Evolutionary conservation across 2,113 vertebrate species (phyloP), one percentile per base, ranked within the genome.

Genomic region (Tragelaphus scriptus): DNA sequence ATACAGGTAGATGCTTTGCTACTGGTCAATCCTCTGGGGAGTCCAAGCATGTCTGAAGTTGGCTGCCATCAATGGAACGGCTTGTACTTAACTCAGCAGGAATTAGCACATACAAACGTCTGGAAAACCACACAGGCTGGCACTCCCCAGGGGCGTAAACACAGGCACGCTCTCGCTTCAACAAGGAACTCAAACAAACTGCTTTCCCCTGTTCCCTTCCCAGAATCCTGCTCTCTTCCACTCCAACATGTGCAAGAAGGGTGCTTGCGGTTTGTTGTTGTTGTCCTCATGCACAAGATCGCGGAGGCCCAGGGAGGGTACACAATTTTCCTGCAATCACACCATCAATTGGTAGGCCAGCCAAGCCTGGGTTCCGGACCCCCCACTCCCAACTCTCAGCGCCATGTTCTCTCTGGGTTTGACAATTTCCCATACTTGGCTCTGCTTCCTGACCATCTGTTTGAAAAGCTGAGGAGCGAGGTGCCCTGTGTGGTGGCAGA

Each of bases 401-500:
- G 7, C 93, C n/a, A 3, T 2, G 47, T 16, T 91, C 65, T 65
- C 59, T 28, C 88, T 28, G 32, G 1, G 32, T 53, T 8, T 86
- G 75, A 61, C 49, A 4, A 1, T 30, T 71, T 58, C 86, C 86
- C 89, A n/a, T 21, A 40, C 86, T 91, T 96, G 96, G 97, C 97
- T 77, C 30, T 77, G 15, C 0, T 56, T 40, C 58, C 68, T 28
- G 82, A 55, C 97, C 97, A 98, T 98, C 97, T 97, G 97, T 63
- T 79, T 44, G 16, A 88, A 58, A 56, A 88, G 88, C 95, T 36
- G 21, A 36, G 44, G 61, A 80, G 87, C 1, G 51, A 93, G 90
- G 86, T 56, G 82, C 75, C 90, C 94, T 55, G 28, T 14, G 40
- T 6, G 51, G 77, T 3, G 13, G 93, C 97, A 97, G 96, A 96